Percentiles rank a stretch among this genome's conserved stretches.
These are phyloP conservation scores for Diplolepis rosae DNA, from an alignment of 2,888 invertebrate species.

Conservation along the genomic window DNA sequence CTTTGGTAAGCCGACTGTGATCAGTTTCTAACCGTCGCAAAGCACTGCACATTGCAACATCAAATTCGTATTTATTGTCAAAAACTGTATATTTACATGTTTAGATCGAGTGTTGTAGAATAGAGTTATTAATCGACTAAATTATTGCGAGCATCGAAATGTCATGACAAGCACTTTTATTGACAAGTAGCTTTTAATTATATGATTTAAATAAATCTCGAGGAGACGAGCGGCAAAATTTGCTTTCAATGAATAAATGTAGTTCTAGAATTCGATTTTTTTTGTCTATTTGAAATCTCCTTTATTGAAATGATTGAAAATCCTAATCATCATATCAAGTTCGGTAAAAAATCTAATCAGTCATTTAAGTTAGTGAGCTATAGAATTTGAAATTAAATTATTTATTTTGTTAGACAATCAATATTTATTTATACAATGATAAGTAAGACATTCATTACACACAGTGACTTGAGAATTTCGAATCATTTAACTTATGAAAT, in stretches of 20 bases:
- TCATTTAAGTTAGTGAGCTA: conserved; percentile 5
- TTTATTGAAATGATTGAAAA: conserved; percentile 8
- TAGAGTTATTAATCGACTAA: conserved; percentile 11
- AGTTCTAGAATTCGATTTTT: neutral
- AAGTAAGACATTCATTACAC: neutral
- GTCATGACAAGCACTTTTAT: conserved; percentile 29
- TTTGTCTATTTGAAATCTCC: conserved; percentile 2
- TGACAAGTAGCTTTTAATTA: conserved; percentile 8
- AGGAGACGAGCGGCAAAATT: conserved; percentile 7
- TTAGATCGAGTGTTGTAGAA: conserved; percentile 27
- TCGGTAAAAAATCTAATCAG: neutral
- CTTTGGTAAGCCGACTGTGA: conserved; percentile 6
- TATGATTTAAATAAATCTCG: neutral
- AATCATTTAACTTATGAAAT: neutral
- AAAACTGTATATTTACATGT: conserved; percentile 25
- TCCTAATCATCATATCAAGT: neutral
- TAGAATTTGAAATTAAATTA: conserved; percentile 7
- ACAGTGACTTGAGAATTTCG: neutral
- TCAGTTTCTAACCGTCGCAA: conserved; percentile 7
- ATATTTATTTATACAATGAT: conserved; percentile 22
- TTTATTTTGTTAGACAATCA: conserved; percentile 3
- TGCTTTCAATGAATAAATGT: neutral
- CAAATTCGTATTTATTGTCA: conserved; percentile 19
- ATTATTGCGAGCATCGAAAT: conserved; percentile 14
- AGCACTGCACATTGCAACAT: conserved; percentile 21